Evolutionary conservation across 2,888 invertebrate genomes (phyloP).

Genomic region (Microplitis manilae): DNA sequence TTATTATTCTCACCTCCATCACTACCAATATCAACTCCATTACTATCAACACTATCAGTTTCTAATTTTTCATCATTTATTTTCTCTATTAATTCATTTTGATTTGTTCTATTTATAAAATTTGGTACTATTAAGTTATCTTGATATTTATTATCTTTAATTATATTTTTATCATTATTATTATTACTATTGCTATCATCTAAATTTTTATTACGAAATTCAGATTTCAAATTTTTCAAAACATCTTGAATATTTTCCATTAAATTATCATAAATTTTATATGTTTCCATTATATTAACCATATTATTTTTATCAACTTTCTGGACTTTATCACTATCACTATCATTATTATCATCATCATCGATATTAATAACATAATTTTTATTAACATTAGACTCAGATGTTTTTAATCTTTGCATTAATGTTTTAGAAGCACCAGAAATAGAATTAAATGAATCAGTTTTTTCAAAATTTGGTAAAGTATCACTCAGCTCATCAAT

Average conservation of each 20-base stretch:
- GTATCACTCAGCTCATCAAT: conserved; percentile 54
- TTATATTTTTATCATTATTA: not conserved
- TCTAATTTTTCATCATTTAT: not conserved
- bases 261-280: conserved; percentile 27
- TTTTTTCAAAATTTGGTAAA: conserved; percentile 16
- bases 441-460: not conserved
- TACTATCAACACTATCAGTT: not conserved
- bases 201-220: not conserved
- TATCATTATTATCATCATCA: not conserved
- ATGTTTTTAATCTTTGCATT: not conserved
- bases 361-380: conserved; percentile 5
- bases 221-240: conserved; percentile 15
- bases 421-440: not conserved
- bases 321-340: not conserved
- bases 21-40: not conserved
- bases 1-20: not conserved
- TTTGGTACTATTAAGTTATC: not conserved
- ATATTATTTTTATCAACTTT: conserved; percentile 7
- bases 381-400: not conserved
- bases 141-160: not conserved
- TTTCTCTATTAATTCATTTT: not conserved
- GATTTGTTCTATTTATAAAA: not conserved
- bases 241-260: conserved; percentile 29
- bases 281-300: conserved; percentile 15
- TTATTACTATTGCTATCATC: not conserved